Base-by-base conservation (phyloP, 2,113 vertebrate species). In the Sterrhoptilus dennistouni region DNA sequence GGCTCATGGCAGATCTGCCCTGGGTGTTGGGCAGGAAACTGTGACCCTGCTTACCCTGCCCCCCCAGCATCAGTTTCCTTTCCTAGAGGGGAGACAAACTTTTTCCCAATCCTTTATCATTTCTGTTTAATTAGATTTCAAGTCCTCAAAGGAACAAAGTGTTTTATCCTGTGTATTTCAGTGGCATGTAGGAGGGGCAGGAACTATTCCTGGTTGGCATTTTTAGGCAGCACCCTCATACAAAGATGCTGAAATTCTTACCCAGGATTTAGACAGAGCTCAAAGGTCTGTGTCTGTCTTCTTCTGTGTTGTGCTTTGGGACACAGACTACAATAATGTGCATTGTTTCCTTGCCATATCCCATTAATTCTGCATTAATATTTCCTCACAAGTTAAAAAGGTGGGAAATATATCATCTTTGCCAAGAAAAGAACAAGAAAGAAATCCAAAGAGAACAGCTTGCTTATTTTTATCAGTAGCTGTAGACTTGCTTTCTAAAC, bases 381-480 rank as follows among this genome's bases (percentile, higher is more conserved):
- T 53, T 74, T 50, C 47, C 64, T 69, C 82, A 66, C 35, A 52
- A 75, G 27, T 86, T 77, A 24, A 50, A 66, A 59, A 69, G 56
- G 56, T 85, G 71, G 27, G 49, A 79, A 72, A 76, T 63, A 8
- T 0, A 4, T 50, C 53, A n/a, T 63, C 72, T 88, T 76, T 93
- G 81, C 78, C 68, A 87, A 79, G 77, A 75, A 86, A 59, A 76
- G 70, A 69, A 56, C 42, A 45, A 44, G 49, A 69, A 52, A 82
- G 35, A 85, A 89, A 36, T 79, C 76, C 29, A 31, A 66, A 91
- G 72, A 87, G 68, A 93, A 45, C 66, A 88, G 76, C 79, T 86
- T 89, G 47, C 45, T 25, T 84, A 53, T 94, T 80, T 90, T 90
- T 90, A 44, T 83, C 81, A 76, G 75, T 72, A 63, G 40, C 47